A percentile compares a stretch with the other conserved stretches of the same genome.
Conservation (phyloP, 2,888 invertebrate species). For the Cantharis nigra region DNA sequence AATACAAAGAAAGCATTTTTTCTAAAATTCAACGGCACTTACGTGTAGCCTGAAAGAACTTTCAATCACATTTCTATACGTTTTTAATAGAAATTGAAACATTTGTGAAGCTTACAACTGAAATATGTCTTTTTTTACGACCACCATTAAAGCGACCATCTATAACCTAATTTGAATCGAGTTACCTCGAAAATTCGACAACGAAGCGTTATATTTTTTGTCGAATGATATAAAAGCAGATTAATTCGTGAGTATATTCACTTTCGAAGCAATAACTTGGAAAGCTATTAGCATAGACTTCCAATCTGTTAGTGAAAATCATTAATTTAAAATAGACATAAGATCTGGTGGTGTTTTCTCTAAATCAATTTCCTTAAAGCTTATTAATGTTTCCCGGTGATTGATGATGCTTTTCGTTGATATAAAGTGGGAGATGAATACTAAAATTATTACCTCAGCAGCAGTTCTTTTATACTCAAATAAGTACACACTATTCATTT, state of each 20-base stretch:
- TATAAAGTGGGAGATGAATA: conserved; percentile 34
- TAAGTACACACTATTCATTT: conserved; percentile 19
- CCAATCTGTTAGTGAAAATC: conserved; percentile 38
- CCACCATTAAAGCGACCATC: conserved; percentile 6
- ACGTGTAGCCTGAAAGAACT: conserved; percentile 4
- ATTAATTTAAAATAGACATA: conserved; percentile 38
- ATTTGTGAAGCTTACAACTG: conserved; percentile 12
- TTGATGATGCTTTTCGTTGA: conserved; percentile 36
- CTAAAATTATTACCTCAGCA: conserved; percentile 35
- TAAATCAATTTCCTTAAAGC: conserved; percentile 43
- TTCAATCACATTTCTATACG: conserved; percentile 20
- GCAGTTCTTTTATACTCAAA: conserved; percentile 16
- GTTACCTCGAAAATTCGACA: conserved; percentile 10
- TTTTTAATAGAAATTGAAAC: conserved; percentile 15
- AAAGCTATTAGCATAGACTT: conserved; percentile 38
- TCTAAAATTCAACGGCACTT: not conserved
- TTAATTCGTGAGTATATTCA: conserved; percentile 15
- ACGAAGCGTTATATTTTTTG: conserved; percentile 12
- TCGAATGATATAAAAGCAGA: conserved; percentile 15
- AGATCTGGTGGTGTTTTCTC: conserved; percentile 34
- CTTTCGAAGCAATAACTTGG: conserved; percentile 21
- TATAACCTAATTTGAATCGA: conserved; percentile 18
- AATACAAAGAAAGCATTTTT: not conserved
- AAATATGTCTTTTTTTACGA: conserved; percentile 14
- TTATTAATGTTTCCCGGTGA: conserved; percentile 40